Base-by-base conservation (phyloP, 2,797 vertebrate species). In the Chiroxiphia lanceolata region DNA sequence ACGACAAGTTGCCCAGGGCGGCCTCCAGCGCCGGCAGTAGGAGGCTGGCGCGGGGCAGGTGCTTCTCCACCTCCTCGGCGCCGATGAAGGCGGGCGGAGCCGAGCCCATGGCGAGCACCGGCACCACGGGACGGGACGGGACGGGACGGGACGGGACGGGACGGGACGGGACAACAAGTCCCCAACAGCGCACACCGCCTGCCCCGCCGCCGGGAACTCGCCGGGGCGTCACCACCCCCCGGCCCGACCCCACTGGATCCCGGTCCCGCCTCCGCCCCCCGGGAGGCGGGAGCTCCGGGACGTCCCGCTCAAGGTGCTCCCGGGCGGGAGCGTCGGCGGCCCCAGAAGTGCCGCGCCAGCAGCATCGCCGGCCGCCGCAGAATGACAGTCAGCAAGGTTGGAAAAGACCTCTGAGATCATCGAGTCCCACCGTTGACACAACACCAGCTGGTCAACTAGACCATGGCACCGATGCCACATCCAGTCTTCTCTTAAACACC, bases 1-100 rank as follows among this genome's bases (percentile, higher is more conserved):
- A 95, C 61, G 99, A 99, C 96, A 99, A 99, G 65, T 97, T 98
- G 16, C 94, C 98, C 95, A 99, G 75, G 17, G 98, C 98, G 2
- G 87, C 96, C 84, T 99, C 98, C 96, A 99, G 96, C 3, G 96
- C 95, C 1, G 98, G 98, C 4, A 99, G 60, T 85, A 99, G 97
- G 13, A 93, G 97, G 97, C 33, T 50, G 94, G 93, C 84, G 31
- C 91, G 78, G 70, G 74, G 89, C 93, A 99, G 91, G 63, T 93
- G 85, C 14, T 47, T 33, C 81, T 92, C 84, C 70, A 97, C 97
- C n/a, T 96, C 96, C 5, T 65, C 95, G 2, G 97, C 83, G 5
- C 86, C 82, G 90, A 98, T 83, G 45, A 98, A 97, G 5, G 56
- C 94, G 0, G 96, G 95, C 1, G 94, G 79, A 3, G 64, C 22